phyloP scores from a whole-genome alignment of 2,888 invertebrate genomes.

The Gonocerus acuteangulatus region DNA sequence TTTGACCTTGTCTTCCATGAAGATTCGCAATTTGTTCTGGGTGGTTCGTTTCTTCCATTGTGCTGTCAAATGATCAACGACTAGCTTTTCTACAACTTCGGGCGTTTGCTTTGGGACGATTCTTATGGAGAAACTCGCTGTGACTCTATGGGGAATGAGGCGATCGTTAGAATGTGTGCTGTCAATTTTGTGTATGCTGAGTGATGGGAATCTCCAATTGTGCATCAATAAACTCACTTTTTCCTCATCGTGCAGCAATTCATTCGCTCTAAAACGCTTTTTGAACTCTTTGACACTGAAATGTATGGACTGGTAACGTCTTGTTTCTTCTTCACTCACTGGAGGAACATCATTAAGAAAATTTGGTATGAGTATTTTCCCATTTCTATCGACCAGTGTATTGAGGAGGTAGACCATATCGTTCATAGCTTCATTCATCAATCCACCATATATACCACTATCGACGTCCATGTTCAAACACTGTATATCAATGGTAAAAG shows the following conservation, averaged over 20 bases:
- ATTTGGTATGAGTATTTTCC: slow-evolving; percentile 74
- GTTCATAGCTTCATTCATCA: slow-evolving; percentile 84
- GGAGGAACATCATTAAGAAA: slow-evolving; percentile 64
- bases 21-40: slow-evolving; percentile 74
- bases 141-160: slow-evolving; percentile 86
- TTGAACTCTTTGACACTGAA: slow-evolving; percentile 48
- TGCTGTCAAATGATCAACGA: slow-evolving; percentile 65
- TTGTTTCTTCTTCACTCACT: slow-evolving; percentile 46
- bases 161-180: slow-evolving; percentile 82
- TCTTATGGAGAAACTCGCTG: slow-evolving; percentile 93
- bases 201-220: slow-evolving; percentile 87
- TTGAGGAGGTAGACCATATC: slow-evolving; percentile 83
- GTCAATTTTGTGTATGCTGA: slow-evolving; percentile 93
- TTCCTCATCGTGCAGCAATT: slow-evolving; percentile 36
- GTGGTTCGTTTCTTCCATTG: slow-evolving; percentile 71
- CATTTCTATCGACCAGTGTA: slow-evolving; percentile 74
- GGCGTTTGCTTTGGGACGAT: slow-evolving; percentile 93
- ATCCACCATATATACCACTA: slow-evolving; percentile 91
- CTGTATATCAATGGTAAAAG: slow-evolving; percentile 79
- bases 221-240: slow-evolving; percentile 70
- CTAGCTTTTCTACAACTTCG: slow-evolving; percentile 69
- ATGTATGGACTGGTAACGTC: slow-evolving; percentile 51
- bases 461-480: slow-evolving; percentile 85
- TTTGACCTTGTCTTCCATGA: slow-evolving; percentile 66
- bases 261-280: slow-evolving; percentile 35